phyloP scores from a whole-genome alignment of 1,140 invertebrate species.

The Theocolax elegans region DNA sequence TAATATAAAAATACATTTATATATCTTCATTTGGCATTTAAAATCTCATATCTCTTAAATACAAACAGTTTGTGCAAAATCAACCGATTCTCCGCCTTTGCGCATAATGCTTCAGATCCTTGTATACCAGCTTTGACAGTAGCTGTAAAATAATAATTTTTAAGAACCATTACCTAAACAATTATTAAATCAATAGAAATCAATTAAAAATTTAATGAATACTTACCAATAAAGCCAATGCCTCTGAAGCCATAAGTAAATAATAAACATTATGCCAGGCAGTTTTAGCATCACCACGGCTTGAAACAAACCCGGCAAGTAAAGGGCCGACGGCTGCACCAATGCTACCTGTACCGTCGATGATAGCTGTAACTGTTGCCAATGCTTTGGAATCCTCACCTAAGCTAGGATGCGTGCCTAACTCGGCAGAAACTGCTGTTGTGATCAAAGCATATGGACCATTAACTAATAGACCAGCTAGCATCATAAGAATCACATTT shows the following conservation, averaged over 20 bases:
- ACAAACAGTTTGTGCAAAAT: constrained; percentile 14
- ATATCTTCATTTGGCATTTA: constrained; percentile 6
- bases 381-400: constrained; percentile 88
- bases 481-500: constrained; percentile 79
- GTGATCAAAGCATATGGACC: constrained; percentile 96
- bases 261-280: constrained; percentile 92
- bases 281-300: constrained; percentile 48
- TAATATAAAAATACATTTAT: constrained; percentile 38
- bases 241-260: constrained; percentile 88
- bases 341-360: constrained; percentile 95
- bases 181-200: not conserved
- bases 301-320: constrained; percentile 84
- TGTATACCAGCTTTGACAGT: constrained; percentile 59
- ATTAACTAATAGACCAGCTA: constrained; percentile 88
- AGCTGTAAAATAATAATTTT: constrained; percentile 51
- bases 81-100: constrained; percentile 55
- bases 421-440: constrained; percentile 93
- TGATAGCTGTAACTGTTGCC: constrained; percentile 95
- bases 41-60: not conserved
- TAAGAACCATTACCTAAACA: not conserved
- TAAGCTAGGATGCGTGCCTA: constrained; percentile 89
- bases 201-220: not conserved
- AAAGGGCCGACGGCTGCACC: constrained; percentile 92
- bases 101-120: constrained; percentile 53
- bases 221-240: constrained; percentile 80